phyloP scores from a whole-genome alignment of 2,797 vertebrate species.

The Danio aesculapii region DNA sequence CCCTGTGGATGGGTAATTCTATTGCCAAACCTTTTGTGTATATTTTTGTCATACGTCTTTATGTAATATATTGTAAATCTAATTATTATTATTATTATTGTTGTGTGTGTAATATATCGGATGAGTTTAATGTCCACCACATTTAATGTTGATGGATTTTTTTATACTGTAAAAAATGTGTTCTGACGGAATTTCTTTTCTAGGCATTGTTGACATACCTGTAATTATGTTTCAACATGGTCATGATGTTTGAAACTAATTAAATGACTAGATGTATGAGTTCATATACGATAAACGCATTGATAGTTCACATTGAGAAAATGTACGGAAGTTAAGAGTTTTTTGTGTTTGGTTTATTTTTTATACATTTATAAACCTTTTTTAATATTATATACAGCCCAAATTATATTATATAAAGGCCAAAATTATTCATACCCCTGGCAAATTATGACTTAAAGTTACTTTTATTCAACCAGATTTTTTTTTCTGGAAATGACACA shows the following conservation, averaged over 20 bases:
- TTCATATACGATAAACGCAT: not conserved
- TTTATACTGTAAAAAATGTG: conserved; percentile 12
- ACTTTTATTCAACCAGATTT: no score
- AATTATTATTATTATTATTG: conserved; percentile 19
- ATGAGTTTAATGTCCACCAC: conserved; percentile 12
- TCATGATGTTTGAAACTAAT: not conserved
- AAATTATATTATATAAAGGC: no score
- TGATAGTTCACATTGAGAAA: conserved; percentile 1
- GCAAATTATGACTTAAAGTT: no score
- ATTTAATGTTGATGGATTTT: conserved; percentile 10
- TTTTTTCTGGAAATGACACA: no score
- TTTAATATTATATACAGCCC: not conserved
- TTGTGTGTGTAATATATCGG: conserved; percentile 40
- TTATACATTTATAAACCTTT: not conserved
- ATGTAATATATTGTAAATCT: conserved; percentile 56
- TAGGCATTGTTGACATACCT: not conserved
- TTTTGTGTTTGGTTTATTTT: no score
- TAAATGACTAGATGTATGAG: not conserved
- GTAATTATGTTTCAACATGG: not conserved
- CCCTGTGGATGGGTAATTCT: conserved; percentile 20
- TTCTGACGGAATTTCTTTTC: not conserved
- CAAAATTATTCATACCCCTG: no score
- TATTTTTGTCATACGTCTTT: conserved; percentile 46
- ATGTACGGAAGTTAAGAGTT: not conserved
- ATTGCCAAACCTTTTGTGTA: conserved; percentile 20